phyloP scores from a whole-genome alignment of 2,888 invertebrate genomes.

The Coelopa pilipes region DNA sequence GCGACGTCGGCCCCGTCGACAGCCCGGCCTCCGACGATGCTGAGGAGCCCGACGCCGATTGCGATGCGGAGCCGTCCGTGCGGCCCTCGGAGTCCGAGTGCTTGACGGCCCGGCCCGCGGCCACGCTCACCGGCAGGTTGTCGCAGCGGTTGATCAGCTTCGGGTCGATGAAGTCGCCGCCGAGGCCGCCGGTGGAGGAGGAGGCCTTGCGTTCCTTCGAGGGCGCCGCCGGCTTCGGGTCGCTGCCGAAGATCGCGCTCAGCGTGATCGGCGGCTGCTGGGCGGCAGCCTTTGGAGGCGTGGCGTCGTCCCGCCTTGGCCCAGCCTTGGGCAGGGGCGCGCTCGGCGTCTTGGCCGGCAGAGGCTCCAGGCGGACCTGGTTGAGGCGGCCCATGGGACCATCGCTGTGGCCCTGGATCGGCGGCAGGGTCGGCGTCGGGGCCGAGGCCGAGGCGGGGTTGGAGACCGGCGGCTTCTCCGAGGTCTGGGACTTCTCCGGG shows the following conservation, averaged over 20 bases:
- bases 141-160: constrained; percentile 78
- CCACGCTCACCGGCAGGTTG: constrained; percentile 71
- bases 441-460: too few species aligned
- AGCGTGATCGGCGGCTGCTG: constrained; percentile 49
- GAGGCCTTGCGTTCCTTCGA: constrained; percentile 33
- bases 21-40: constrained; percentile 51
- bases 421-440: too few species aligned
- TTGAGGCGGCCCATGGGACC: too few species aligned
- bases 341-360: neutral
- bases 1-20: constrained; percentile 43
- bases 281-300: neutral
- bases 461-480: too few species aligned
- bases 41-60: constrained; percentile 42
- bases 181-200: constrained; percentile 34
- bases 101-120: constrained; percentile 38
- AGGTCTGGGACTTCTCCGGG: too few species aligned
- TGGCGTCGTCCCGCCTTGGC: too few species aligned
- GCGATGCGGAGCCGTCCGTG: constrained; percentile 21
- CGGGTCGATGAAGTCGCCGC: constrained; percentile 69
- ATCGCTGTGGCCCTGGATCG: too few species aligned
- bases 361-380: too few species aligned
- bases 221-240: constrained; percentile 35
- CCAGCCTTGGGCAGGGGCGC: too few species aligned
- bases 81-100: constrained; percentile 40
- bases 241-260: constrained; percentile 50